phyloP scores from a whole-genome alignment of 2,797 vertebrate genomes.

The Gallinago solitaria region DNA sequence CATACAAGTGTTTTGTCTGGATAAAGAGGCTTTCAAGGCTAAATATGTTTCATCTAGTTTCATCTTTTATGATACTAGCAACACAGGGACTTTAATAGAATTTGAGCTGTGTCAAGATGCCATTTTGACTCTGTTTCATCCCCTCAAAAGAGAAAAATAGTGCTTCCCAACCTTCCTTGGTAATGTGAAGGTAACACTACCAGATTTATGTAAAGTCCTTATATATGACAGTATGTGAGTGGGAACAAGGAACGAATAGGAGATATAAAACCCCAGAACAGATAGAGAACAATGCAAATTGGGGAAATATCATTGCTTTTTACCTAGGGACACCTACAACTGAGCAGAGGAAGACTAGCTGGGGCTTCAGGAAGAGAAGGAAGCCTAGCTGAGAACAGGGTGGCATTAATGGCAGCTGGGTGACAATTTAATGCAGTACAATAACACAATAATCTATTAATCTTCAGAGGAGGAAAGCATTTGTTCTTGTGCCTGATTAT shows the following conservation, averaged over 20 bases:
- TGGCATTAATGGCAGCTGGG: background rate
- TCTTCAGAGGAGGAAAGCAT: background rate
- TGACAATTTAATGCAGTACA: background rate
- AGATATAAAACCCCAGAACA: background rate
- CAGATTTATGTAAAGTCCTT: background rate
- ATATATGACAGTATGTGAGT: background rate
- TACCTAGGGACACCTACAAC: background rate
- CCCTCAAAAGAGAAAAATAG: background rate
- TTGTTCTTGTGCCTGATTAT: constrained; percentile 11
- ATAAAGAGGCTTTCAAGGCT: background rate
- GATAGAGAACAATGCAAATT: background rate
- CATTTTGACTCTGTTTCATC: background rate
- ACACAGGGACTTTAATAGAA: background rate
- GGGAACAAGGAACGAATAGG: background rate
- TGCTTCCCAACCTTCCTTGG: background rate
- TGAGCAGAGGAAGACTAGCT: background rate
- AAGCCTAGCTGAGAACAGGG: background rate
- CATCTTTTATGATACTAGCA: background rate
- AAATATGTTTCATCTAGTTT: background rate
- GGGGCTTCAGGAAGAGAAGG: background rate
- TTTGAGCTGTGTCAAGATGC: background rate
- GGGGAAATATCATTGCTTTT: background rate
- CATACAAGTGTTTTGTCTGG: background rate
- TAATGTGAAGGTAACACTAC: background rate
- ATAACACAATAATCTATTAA: background rate